Base-by-base conservation (phyloP, 2,888 invertebrate species). In the Pomacea canaliculata region DNA sequence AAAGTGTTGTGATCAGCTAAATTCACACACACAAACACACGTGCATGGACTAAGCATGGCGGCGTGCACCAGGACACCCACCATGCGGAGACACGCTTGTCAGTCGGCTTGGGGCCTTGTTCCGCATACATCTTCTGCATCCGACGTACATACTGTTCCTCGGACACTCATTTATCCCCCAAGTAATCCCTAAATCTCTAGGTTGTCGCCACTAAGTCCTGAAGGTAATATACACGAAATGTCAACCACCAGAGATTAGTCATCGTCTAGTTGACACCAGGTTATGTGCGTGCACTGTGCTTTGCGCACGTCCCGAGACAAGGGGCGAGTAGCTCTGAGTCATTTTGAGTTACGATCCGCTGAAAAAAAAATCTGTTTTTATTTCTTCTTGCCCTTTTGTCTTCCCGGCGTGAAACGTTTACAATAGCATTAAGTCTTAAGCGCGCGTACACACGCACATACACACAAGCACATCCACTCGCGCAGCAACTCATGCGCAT, bases 211-310 rank as follows among this genome's bases (percentile, higher is more conserved):
- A 19, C 27, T 37, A 68, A 68, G 48, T 46, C 68, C 48, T 68
- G 19, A 19, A 19, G 19, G 68, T 68, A 46, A 68, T 27, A 19
- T 46, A 46, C 48, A 46, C 37, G 48, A 46, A 68, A 68, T 68
- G 68, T 68, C 68, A 68, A 19, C 37, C 19, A 9, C 4, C 5
- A 8, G 12, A 27, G 68, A 68, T 68, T 27, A 68, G n/a, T 68
- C 68, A 68, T 46, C 37, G 68, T 68, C 68, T 46, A 19, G 37
- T 68, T 68, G 68, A 68, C 68, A 68, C 37, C 19, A 27, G 68
- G 68, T 68, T 68, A 68, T 37, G 68, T 46, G 48, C 48, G 48
- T 46, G 68, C 27, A 37, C 48, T 12, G 10, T 12, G 9, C 49
- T 68, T 12, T 27, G 19, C 27, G 63, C 63, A 63, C 63, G 63